Base-by-base conservation (phyloP, 2,888 invertebrate species). In the Congeria kusceri region DNA sequence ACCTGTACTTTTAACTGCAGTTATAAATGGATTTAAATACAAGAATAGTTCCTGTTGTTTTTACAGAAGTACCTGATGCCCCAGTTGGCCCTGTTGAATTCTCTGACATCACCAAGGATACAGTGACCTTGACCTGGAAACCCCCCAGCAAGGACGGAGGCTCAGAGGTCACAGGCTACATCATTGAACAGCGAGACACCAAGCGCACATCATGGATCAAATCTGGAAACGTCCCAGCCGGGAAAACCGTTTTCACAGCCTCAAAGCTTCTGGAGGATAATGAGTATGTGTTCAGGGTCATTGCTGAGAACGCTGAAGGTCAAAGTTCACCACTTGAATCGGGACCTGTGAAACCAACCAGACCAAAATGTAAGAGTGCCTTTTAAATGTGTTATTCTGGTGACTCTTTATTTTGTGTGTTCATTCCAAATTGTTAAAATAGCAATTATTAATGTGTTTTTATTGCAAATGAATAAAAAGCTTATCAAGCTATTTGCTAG, bases 191-290 rank as follows among this genome's bases (percentile, higher is more conserved):
- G 67, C 96, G 96, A 96, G 97, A 81, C 95, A 98, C 90, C 97
- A 98, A 46, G 98, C 98, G 94, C 98, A 99, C 90, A 96, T 98
- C 63, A 95, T 99, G 83, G 99, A 83, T 87, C 25, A 92, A 87
- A 46, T 81, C 83, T 63, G 86, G 87, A 20, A 72, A 83, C 56
- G 87, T 90, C 3, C 78, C 86, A 23, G 85, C 86, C 5, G 80
- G 85, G 27, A 83, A 85, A 44, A 89, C 88, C 9, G 81, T 79
- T 27, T 87, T 87, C 76, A 87, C 84, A 18, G 86, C 91, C 25
- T 81, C 87, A 4, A 96, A 96, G 91, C 94, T 98, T 72, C 95
- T 96, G 84, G 96, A 96, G 91, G 92, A 90, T 63, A 89, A 80
- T 64, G 89, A 91, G 63, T 93, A 93, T 74, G 81, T 90, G 56